A percentile compares a stretch with the other conserved stretches of the same genome.
These are phyloP conservation scores for Zapus hudsonius DNA, from an alignment of 2,113 vertebrate species.

Conservation along the genomic window DNA sequence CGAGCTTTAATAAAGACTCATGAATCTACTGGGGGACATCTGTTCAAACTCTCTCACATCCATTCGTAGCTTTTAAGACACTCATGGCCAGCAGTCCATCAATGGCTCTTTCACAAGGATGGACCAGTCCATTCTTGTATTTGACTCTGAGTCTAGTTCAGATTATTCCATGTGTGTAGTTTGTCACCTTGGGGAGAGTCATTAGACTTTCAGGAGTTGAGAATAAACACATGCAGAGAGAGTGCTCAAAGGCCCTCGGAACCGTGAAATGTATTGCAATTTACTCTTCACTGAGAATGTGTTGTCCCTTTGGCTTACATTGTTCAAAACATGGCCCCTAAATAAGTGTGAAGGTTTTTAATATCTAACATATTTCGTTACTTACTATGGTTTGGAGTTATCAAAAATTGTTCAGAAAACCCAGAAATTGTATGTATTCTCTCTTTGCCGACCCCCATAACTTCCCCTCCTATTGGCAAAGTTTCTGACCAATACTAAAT, in stretches of 20 bases:
- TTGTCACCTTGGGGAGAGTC: neutral
- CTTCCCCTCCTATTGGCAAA: no score
- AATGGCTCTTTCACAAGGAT: neutral
- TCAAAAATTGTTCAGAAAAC: no score
- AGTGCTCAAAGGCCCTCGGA: neutral
- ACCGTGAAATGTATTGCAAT: neutral
- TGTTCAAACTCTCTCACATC: no score
- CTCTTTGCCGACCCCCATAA: no score
- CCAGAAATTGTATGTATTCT: no score
- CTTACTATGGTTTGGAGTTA: neutral
- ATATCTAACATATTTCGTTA: neutral
- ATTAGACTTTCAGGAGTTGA: neutral
- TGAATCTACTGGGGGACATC: no score
- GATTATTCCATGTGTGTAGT: neutral
- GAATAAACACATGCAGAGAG: neutral
- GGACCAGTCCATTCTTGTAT: neutral
- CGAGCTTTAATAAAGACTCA: no score
- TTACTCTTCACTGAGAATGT: slow-evolving; percentile 7
- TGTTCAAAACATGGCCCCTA: neutral
- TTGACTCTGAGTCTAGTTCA: neutral
- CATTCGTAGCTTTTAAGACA: no score
- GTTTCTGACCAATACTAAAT: no score
- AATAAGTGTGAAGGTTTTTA: neutral
- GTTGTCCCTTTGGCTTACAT: neutral
- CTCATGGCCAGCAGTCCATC: neutral